phyloP scores from a whole-genome alignment of 2,888 invertebrate genomes.

The Drepanosiphum platanoidis region DNA sequence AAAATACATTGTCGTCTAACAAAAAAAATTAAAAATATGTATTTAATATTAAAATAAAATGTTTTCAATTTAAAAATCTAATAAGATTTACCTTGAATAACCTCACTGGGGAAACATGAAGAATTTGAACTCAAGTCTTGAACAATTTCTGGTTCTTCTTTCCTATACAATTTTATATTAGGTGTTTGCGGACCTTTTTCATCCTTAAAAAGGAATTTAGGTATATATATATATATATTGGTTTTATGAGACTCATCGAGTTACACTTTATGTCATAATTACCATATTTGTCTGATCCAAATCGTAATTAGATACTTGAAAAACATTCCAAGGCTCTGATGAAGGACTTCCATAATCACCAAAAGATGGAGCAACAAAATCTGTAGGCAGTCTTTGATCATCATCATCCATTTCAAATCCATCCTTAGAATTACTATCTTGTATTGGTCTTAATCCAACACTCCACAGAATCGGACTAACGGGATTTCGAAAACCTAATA shows the following conservation, averaged over 20 bases:
- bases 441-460: constrained; percentile 56
- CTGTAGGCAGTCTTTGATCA: constrained; percentile 38
- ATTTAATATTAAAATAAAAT: not conserved
- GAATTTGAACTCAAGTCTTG: constrained; percentile 38
- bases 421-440: constrained; percentile 47
- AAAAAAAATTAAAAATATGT: not conserved
- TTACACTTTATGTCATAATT: not conserved
- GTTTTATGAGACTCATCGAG: too few species aligned
- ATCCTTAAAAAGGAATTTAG: constrained; percentile 22
- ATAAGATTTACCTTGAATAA: constrained; percentile 18
- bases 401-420: constrained; percentile 54
- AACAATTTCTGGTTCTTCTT: constrained; percentile 30
- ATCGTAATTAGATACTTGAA: constrained; percentile 46
- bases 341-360: constrained; percentile 55
- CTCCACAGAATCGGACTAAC: constrained; percentile 58
- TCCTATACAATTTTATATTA: constrained; percentile 54
- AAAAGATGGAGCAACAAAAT: constrained; percentile 54
- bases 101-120: constrained; percentile 7
- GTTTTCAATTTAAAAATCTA: not conserved
- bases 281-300: constrained; percentile 46
- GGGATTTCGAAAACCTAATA: constrained; percentile 49
- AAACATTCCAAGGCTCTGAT: constrained; percentile 56
- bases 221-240: not conserved
- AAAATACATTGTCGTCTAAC: constrained; percentile 66
- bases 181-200: constrained; percentile 57